Percentiles rank a stretch among this genome's conserved stretches.
phyloP scores from a whole-genome alignment of 2,797 vertebrate species.

The Linurgus olivaceus region DNA sequence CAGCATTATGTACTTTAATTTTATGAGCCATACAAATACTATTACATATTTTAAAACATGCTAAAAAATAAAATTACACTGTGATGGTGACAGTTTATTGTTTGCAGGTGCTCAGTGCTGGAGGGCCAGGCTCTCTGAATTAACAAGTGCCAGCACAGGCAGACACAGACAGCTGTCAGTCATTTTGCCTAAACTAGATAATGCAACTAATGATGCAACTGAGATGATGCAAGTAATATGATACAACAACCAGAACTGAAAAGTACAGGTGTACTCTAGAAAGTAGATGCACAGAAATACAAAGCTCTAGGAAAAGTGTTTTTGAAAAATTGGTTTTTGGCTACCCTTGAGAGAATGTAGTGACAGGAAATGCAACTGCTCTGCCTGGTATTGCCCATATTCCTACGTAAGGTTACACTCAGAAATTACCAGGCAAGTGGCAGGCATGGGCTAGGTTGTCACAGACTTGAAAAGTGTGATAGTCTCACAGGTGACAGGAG shows the following conservation, averaged over 20 bases:
- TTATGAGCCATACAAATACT: constrained; percentile 51
- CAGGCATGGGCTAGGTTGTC: neutral
- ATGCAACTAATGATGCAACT: neutral
- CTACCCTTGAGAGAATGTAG: neutral
- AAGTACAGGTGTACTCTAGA: neutral
- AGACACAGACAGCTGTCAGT: neutral
- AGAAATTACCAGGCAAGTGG: neutral
- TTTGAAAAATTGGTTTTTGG: fast-evolving
- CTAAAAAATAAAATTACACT: constrained; percentile 34
- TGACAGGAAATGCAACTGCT: neutral
- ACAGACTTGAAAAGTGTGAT: neutral
- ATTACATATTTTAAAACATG: constrained; percentile 41
- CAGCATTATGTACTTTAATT: constrained; percentile 54
- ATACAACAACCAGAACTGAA: neutral
- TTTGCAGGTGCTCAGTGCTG: constrained; percentile 12
- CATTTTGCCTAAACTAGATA: neutral
- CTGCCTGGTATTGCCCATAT: neutral
- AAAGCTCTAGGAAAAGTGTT: neutral
- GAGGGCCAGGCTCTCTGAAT: neutral
- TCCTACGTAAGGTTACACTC: neutral
- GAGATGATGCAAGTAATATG: neutral
- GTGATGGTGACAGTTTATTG: constrained; percentile 50
- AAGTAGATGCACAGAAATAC: neutral
- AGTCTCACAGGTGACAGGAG: neutral
- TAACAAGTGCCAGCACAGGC: neutral